phyloP scores from a whole-genome alignment of 2,797 vertebrate species.

The Crossoptilon crossoptilon region DNA sequence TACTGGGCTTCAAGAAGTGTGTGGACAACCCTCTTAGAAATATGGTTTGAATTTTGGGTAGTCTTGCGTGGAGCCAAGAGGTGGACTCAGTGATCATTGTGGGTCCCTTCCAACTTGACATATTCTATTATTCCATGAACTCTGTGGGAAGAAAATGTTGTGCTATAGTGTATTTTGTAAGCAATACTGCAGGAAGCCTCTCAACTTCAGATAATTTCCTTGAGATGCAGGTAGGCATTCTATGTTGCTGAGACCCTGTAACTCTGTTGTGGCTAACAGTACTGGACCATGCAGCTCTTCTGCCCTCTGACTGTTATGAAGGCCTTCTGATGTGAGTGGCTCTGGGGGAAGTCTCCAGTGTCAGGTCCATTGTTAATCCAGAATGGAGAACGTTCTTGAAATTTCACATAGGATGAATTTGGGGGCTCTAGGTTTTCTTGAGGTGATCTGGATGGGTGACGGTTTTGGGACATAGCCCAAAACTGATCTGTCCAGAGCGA shows the following conservation, averaged over 20 bases:
- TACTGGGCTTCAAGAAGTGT: too few species aligned
- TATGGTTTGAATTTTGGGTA: too few species aligned
- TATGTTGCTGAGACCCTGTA: neutral
- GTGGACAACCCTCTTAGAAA: too few species aligned
- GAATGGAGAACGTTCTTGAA: neutral
- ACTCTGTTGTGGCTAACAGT: neutral
- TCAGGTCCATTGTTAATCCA: neutral
- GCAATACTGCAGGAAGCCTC: neutral
- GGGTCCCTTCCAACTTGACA: too few species aligned
- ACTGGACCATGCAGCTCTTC: neutral
- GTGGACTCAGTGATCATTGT: too few species aligned
- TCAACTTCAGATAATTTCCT: neutral
- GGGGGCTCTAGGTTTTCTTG: neutral
- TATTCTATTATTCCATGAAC: too few species aligned
- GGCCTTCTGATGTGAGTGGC: neutral
- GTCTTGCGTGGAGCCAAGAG: too few species aligned
- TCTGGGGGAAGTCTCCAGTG: rapidly evolving
- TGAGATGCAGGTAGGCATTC: neutral
- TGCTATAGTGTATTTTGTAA: neutral
- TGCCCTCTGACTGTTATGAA: neutral
- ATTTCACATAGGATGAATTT: rapidly evolving
- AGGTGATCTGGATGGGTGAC: neutral
- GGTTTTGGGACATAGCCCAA: neutral
- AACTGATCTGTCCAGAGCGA: neutral
- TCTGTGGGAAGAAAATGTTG: rapidly evolving